phyloP scores from a whole-genome alignment of 2,888 invertebrate genomes.

The Rhamnusium bicolor region DNA sequence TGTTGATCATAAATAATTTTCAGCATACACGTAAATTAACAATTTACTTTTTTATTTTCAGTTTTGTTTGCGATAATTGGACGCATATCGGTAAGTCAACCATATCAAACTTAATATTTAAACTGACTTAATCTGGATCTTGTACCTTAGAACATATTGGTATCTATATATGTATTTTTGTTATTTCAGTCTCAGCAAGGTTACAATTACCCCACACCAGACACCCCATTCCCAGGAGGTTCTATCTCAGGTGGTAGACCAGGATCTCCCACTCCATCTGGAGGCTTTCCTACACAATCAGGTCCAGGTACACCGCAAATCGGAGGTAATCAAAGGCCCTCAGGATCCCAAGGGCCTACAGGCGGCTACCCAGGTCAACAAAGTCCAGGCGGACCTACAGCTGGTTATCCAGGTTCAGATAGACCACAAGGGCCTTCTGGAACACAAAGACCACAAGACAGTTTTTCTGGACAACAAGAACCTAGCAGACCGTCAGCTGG shows the following conservation, averaged over 20 bases:
- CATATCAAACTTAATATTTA: not conserved
- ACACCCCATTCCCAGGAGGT: slow-evolving; percentile 72
- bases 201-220: slow-evolving; percentile 83
- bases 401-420: slow-evolving; percentile 7
- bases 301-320: not conserved
- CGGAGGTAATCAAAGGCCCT: too few species aligned
- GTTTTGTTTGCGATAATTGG: slow-evolving; percentile 43
- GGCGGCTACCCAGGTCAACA: not conserved
- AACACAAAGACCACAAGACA: slow-evolving; percentile 34
- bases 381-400: not conserved
- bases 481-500: not conserved
- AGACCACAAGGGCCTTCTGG: slow-evolving; percentile 22
- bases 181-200: slow-evolving; percentile 78
- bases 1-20: not conserved
- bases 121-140: too few species aligned
- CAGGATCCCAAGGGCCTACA: not conserved
- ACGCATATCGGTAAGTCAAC: slow-evolving; percentile 49
- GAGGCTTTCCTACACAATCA: too few species aligned
- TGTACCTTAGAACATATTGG: too few species aligned
- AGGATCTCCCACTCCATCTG: too few species aligned
- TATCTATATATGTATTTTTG: not conserved
- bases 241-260: too few species aligned
- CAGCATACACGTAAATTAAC: not conserved
- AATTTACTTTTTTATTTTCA: slow-evolving; percentile 43
- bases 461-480: slow-evolving; percentile 40